Base-by-base conservation (phyloP, 2,888 invertebrate genomes). In the Pediacus dermestoides region DNA sequence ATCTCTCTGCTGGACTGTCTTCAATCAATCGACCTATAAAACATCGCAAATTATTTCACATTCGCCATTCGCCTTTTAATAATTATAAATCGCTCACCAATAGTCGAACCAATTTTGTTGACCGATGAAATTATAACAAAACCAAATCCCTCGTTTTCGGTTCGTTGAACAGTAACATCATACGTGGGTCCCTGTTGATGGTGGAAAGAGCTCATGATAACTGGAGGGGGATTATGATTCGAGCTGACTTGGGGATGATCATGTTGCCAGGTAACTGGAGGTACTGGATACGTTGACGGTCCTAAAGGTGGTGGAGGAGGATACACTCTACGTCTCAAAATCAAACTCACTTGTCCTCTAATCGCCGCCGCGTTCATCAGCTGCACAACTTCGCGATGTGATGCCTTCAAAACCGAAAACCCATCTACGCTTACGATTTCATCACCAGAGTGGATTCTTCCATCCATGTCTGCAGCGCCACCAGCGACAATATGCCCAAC, bases 91-190 rank as follows among this genome's bases (percentile, higher is more conserved):
- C 13, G 60, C 64, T 62, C 66, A 82, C 93, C 93, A 52, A 94
- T 93, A 13, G 91, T 91, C 1, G 87, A 87, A 15, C 88, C 87
- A 45, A 85, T 83, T 70, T 86, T 87, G 53, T 90, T 91, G 2
- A 92, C 88, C 3, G 92, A 92, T 0, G 96, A 95, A 57, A 97
- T 96, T 53, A 99, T 95, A 30, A 97, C 96, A 70, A 99, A 99
- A 7, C 99, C 99, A 68, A 99, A 99, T 2, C 97, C 97, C 70
- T 99, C 97, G 49, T 85, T 89, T 60, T 95, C 94, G 64, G 82
- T 81, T 33, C 95, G 75, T 43, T 85, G 85, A 1, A 97, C 89
- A 1, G 88, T 86, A 2, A 97, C 92, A 70, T 96, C 93, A 60
- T 94, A 94, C 0, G 94, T 91, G 61, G 11, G 34, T 73, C 77